Evolutionary conservation across 2,888 invertebrate species (phyloP), one percentile per base, ranked within the genome.

Genomic region (Patella depressa): DNA sequence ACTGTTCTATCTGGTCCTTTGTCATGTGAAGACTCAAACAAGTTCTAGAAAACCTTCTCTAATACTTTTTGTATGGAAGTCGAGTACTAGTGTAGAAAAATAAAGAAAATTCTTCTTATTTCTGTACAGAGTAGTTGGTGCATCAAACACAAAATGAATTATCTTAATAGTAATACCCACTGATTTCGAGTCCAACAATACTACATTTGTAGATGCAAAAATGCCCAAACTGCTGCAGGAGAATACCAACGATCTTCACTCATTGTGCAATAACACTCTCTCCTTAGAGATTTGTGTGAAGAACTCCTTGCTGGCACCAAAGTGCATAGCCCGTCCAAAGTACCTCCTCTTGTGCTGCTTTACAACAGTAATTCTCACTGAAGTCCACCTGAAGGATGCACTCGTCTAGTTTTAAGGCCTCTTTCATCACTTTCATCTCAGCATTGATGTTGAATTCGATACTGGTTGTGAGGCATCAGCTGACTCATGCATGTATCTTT

Each of bases 41-140:
- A 57, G n/a, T n/a, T 57, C 57, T n/a, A 57, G 57, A 17, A 57
- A n/a, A 57, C 3, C 57, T 5, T 14, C 15, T 57, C 57, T 3
- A 14, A 57, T 57, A 57, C 9, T 71, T 11, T 9, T 71, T 71
- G 12, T 15, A 34, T 34, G 9, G 71, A 12, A 11, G 14, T n/a
- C 19, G 3, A 0, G 15, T 57, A 34, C 34, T 34, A 34, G 2
- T 34, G 0, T 0, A 4, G 4, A 29, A 19, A 74, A 29, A 11
- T 90, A 80, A 79, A 84, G 86, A 84, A 91, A 91, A 85, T 89
- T 89, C 0, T 80, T 82, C 83, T 90, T 89, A 76, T 91, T 89
- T 29, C 86, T 72, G 74, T 90, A 89, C 76, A 89, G 89, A 19
- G 85, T 88, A 1, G 83, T 81, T 4, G 90, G 90, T 15, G 89